These are phyloP conservation scores for Penaeus vannamei DNA, from an alignment of 1,140 invertebrate species.

Conservation along the genomic window DNA sequence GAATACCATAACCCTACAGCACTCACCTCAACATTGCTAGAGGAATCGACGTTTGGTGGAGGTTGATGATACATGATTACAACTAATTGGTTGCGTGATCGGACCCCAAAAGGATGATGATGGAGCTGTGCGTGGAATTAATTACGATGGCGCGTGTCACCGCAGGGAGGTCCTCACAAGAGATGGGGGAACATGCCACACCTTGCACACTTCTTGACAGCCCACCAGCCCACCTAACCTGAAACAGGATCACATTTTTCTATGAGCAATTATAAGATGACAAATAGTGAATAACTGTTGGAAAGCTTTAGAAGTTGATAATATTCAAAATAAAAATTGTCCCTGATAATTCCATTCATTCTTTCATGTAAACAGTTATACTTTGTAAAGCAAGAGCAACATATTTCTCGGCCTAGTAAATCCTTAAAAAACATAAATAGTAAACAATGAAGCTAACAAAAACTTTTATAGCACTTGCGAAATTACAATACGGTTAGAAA, in stretches of 20 bases:
- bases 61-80: slow-evolving; percentile 58
- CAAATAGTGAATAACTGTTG: too few relatives aligned
- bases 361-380: too few relatives aligned
- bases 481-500: too few relatives aligned
- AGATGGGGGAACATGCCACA: slow-evolving; percentile 64
- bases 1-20: neutral
- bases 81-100: neutral
- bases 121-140: slow-evolving; percentile 54
- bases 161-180: slow-evolving; percentile 65
- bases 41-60: slow-evolving; percentile 59
- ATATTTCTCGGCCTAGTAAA: too few relatives aligned
- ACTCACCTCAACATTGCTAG: slow-evolving; percentile 53
- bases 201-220: slow-evolving; percentile 16
- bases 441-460: too few relatives aligned
- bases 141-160: slow-evolving; percentile 62
- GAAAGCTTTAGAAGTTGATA: too few relatives aligned
- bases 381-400: too few relatives aligned
- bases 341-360: too few relatives aligned
- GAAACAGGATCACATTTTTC: neutral
- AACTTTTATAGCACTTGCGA: too few relatives aligned
- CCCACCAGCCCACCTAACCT: slow-evolving; percentile 18
- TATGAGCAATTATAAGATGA: too few relatives aligned
- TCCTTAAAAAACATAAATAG: too few relatives aligned
- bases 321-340: too few relatives aligned
- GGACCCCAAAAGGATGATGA: slow-evolving; percentile 45